phyloP scores from a whole-genome alignment of 2,888 invertebrate genomes.

The Lottia scabra region DNA sequence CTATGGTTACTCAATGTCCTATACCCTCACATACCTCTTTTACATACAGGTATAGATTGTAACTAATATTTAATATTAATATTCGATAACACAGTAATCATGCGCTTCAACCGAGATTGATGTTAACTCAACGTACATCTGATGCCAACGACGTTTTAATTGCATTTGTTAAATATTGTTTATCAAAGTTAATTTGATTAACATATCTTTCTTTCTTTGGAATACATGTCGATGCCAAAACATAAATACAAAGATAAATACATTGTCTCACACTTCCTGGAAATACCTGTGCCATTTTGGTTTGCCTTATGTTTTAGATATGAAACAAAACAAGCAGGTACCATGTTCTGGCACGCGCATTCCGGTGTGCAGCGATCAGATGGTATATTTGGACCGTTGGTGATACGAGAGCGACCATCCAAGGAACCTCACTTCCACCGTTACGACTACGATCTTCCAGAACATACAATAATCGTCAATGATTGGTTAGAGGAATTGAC shows the following conservation, averaged over 20 bases:
- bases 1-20: slow-evolving; percentile 57
- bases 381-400: slow-evolving; percentile 56
- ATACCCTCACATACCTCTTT: slow-evolving; percentile 50
- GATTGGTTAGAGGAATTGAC: slow-evolving; percentile 85
- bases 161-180: no score
- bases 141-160: no score
- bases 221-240: no score
- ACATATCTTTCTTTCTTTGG: no score
- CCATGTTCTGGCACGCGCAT: slow-evolving; percentile 64
- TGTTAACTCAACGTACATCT: no score
- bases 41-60: slow-evolving; percentile 46
- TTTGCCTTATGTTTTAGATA: slow-evolving; percentile 41
- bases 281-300: no score
- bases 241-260: no score
- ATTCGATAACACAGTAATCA: no score
- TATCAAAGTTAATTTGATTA: no score
- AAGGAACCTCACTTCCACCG: slow-evolving; percentile 87
- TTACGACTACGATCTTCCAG: slow-evolving; percentile 90
- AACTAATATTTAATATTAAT: no score
- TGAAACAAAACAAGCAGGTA: slow-evolving; percentile 50
- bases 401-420: slow-evolving; percentile 73
- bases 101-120: no score
- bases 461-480: slow-evolving; percentile 86
- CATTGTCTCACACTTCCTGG: no score
- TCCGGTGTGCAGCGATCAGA: slow-evolving; percentile 59